These are phyloP conservation scores for Lycorma delicatula DNA, from an alignment of 1,140 invertebrate genomes.

Conservation along the genomic window DNA sequence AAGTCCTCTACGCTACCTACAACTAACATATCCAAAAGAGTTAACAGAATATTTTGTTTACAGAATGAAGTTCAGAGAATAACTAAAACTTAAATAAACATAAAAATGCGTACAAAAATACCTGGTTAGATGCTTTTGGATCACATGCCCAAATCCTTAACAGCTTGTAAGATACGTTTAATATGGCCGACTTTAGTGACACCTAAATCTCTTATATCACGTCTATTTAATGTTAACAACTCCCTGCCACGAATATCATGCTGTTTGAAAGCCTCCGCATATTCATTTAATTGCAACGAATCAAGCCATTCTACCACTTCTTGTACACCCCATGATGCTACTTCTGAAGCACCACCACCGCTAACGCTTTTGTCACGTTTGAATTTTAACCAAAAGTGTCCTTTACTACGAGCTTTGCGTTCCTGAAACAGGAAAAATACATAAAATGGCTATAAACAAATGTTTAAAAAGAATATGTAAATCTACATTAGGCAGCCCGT, in stretches of 20 bases:
- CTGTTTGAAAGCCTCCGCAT: slow-evolving; percentile 71
- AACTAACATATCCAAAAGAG: too few species aligned
- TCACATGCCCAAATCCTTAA: slow-evolving; percentile 63
- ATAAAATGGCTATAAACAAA: too few species aligned
- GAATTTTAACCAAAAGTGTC: not conserved
- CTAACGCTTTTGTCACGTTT: not conserved
- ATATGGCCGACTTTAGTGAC: slow-evolving; percentile 90
- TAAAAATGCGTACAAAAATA: too few species aligned
- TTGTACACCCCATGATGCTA: slow-evolving; percentile 36
- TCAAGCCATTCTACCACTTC: slow-evolving; percentile 71
- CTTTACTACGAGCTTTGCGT: not conserved
- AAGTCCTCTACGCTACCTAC: too few species aligned
- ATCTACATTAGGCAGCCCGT: too few species aligned
- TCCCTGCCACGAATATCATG: slow-evolving; percentile 90
- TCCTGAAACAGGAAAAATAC: not conserved
- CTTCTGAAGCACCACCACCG: slow-evolving; percentile 34
- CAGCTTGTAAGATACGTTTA: slow-evolving; percentile 86
- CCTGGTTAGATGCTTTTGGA: slow-evolving; percentile 22
- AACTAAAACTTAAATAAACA: too few species aligned
- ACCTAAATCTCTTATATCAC: slow-evolving; percentile 82
- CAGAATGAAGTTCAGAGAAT: too few species aligned
- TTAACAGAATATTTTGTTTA: too few species aligned
- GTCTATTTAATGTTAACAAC: slow-evolving; percentile 71
- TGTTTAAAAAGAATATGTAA: too few species aligned
- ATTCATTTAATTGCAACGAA: slow-evolving; percentile 77